These are phyloP conservation scores for Elanoides forficatus DNA, from an alignment of 2,113 vertebrate species.

Conservation along the genomic window DNA sequence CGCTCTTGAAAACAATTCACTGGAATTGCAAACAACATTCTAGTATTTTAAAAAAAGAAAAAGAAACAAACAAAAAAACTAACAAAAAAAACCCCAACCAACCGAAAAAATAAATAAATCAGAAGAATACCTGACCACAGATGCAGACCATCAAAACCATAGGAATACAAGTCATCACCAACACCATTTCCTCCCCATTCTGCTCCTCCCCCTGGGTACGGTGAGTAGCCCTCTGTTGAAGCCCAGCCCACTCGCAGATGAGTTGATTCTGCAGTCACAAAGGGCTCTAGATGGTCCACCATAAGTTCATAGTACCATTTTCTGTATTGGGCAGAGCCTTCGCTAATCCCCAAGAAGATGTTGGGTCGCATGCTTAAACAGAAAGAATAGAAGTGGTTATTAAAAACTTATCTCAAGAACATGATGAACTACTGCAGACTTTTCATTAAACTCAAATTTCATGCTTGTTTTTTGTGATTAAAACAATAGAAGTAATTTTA, in stretches of 20 bases:
- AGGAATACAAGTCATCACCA: slow-evolving; percentile 93
- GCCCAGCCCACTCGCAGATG: slow-evolving; percentile 95
- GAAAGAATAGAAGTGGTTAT: neutral
- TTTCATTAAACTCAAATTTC: neutral
- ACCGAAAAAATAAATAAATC: neutral
- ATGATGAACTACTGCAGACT: neutral
- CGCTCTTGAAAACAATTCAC: neutral
- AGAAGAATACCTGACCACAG: slow-evolving; percentile 88
- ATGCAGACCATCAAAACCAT: slow-evolving; percentile 93
- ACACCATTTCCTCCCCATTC: slow-evolving; percentile 95
- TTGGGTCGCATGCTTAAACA: slow-evolving; percentile 89
- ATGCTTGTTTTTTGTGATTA: neutral
- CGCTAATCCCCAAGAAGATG: slow-evolving; percentile 92
- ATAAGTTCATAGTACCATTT: slow-evolving; percentile 98
- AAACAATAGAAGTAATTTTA: neutral
- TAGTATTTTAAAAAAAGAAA: neutral
- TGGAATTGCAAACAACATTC: neutral
- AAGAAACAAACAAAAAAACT: neutral
- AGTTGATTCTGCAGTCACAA: slow-evolving; percentile 90
- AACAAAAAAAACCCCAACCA: neutral
- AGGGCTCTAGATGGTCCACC: slow-evolving; percentile 87
- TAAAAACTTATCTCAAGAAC: neutral
- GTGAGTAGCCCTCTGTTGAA: slow-evolving; percentile 88
- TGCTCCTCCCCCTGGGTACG: slow-evolving; percentile 90
- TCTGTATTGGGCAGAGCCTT: slow-evolving; percentile 93